Percentiles rank a stretch among this genome's conserved stretches.
Conservation (phyloP, 2,888 invertebrate species). For the Gortyna flavago region DNA sequence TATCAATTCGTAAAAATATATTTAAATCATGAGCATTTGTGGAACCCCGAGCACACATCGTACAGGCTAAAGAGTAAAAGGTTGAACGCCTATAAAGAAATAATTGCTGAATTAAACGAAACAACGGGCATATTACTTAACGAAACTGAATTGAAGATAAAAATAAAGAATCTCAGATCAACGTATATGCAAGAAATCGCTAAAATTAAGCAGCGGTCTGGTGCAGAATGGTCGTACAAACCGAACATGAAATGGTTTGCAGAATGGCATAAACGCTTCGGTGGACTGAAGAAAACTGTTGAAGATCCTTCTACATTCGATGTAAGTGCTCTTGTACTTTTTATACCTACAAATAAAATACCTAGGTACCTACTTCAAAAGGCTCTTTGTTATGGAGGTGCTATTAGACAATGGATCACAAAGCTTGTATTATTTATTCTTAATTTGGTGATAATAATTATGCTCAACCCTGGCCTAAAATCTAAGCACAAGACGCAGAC, state of each 20-base stretch:
- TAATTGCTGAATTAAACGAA: constrained; percentile 75
- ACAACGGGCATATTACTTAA: constrained; percentile 76
- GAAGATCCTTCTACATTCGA: constrained; percentile 59
- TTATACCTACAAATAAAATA: not conserved
- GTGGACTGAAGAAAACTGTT: constrained; percentile 57
- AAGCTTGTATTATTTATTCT: not conserved
- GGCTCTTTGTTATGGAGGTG: not conserved
- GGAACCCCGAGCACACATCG: constrained; percentile 81
- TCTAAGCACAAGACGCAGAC: not conserved
- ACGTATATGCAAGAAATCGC: constrained; percentile 80
- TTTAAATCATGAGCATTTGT: constrained; percentile 81
- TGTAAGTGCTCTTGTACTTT: constrained; percentile 54
- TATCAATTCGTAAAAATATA: constrained; percentile 86
- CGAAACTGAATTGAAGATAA: constrained; percentile 75
- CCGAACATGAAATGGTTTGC: constrained; percentile 81
- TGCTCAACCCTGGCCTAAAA: not conserved
- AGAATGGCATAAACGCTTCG: constrained; percentile 75
- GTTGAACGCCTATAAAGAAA: constrained; percentile 76
- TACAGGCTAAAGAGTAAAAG: constrained; percentile 80
- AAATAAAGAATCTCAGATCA: constrained; percentile 80
- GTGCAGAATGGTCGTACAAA: constrained; percentile 71
- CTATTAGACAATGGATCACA: not conserved
- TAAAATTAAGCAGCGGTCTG: constrained; percentile 78
- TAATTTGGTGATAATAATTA: not conserved
- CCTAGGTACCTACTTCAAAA: not conserved